Evolutionary conservation across 2,113 vertebrate genomes (phyloP).

Genomic region (Ancistrus triradiatus): DNA sequence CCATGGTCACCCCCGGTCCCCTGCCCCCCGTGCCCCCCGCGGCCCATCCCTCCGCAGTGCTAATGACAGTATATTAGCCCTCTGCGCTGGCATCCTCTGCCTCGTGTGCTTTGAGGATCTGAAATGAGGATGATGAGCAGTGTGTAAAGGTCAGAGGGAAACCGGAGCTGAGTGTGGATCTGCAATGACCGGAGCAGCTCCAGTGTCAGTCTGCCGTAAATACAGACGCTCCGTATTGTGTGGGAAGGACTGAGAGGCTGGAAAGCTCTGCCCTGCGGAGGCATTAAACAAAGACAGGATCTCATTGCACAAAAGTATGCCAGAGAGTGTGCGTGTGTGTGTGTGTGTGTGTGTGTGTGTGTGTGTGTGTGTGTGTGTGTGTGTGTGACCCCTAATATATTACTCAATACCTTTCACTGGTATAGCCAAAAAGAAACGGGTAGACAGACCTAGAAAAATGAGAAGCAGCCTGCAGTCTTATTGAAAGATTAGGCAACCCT

Average conservation of each 20-base stretch:
- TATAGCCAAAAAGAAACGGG: too few relatives aligned
- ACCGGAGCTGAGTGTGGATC: constrained; percentile 14
- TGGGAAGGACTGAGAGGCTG: constrained; percentile 21
- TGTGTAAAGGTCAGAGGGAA: constrained; percentile 36
- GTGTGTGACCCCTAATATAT: too few relatives aligned
- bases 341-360: neutral
- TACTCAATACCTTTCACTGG: too few relatives aligned
- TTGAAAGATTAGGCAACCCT: too few relatives aligned
- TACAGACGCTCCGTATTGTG: constrained; percentile 27
- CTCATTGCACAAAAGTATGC: constrained; percentile 22
- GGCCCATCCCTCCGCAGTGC: neutral
- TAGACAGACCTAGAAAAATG: too few relatives aligned
- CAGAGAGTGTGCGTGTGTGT: neutral
- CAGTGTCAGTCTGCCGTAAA: constrained; percentile 28
- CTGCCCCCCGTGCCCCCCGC: neutral
- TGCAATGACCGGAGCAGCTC: constrained; percentile 27
- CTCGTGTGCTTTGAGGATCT: neutral
- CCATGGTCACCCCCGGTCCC: neutral
- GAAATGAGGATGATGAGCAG: constrained; percentile 19
- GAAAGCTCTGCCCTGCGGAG: constrained; percentile 29
- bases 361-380: too few relatives aligned
- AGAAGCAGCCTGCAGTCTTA: too few relatives aligned
- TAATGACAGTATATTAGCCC: neutral
- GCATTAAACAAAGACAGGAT: constrained; percentile 36
- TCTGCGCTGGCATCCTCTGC: too few relatives aligned